phyloP scores from a whole-genome alignment of 2,888 invertebrate genomes.

The Torymus aiolomorphi region DNA sequence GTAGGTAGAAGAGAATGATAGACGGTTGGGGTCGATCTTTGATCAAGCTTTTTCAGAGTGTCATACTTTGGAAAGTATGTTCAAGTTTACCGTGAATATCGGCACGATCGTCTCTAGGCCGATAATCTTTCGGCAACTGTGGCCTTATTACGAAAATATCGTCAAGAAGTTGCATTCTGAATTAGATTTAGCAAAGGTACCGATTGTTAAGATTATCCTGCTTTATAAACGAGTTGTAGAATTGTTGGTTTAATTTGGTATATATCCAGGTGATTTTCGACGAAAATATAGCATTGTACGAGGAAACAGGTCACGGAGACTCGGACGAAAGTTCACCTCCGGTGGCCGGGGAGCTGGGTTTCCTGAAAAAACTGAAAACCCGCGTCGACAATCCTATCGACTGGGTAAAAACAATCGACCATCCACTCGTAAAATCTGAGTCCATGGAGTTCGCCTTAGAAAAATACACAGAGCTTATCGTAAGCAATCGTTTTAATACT shows the following conservation, averaged over 20 bases:
- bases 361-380: conserved; percentile 82
- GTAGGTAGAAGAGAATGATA: conserved; percentile 83
- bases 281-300: conserved; percentile 58
- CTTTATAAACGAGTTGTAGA: too few species aligned
- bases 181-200: conserved; percentile 81
- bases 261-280: conserved; percentile 65
- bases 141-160: conserved; percentile 82
- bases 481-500: conserved; percentile 51
- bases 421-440: conserved; percentile 77
- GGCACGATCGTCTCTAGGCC: conserved; percentile 86
- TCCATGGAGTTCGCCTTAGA: conserved; percentile 59
- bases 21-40: conserved; percentile 87
- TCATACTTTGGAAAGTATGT: conserved; percentile 80
- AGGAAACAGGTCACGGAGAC: conserved; percentile 65
- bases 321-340: conserved; percentile 85
- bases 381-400: conserved; percentile 80
- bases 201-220: conserved; percentile 6
- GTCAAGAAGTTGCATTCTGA: conserved; percentile 82
- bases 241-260: not conserved
- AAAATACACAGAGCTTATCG: conserved; percentile 67
- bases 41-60: conserved; percentile 89
- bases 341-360: conserved; percentile 85
- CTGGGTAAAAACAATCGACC: conserved; percentile 81
- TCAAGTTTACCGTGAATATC: conserved; percentile 83
- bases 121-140: conserved; percentile 84